These are phyloP conservation scores for Rhopilema esculentum DNA, from an alignment of 30 jellyfish, hydroid and myxozoan genomes.

Conservation along the genomic window DNA sequence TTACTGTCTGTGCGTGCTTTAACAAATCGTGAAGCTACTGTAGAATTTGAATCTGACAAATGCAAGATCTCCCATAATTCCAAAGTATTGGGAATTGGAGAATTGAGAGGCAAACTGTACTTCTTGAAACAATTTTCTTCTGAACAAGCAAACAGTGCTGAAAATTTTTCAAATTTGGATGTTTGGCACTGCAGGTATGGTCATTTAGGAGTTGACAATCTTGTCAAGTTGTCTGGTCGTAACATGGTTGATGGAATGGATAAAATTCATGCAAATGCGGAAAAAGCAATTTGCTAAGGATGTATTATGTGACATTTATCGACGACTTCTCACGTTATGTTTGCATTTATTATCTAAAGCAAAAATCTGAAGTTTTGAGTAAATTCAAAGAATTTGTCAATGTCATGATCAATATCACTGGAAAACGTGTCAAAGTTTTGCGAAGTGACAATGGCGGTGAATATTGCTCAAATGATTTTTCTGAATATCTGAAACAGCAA, in stretches of 20 bases:
- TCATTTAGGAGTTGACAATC: conserved; percentile 56
- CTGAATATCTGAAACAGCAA: conserved; percentile 1
- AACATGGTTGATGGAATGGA: conserved; percentile 54
- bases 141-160: conserved; percentile 33
- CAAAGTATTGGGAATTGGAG: conserved; percentile 51
- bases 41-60: conserved; percentile 32
- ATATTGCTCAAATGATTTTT: conserved; percentile 17
- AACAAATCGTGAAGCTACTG: conserved; percentile 41
- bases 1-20: conserved; percentile 48
- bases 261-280: conserved; percentile 11
- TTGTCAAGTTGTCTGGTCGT: conserved; percentile 26
- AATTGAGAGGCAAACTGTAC: conserved; percentile 34
- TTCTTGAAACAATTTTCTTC: conserved; percentile 15
- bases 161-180: conserved; percentile 6
- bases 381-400: conserved; percentile 45
- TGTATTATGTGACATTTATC: conserved; percentile 56
- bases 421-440: conserved; percentile 35
- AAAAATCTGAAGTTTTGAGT: conserved; percentile 38
- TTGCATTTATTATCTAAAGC: conserved; percentile 21
- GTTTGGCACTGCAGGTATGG: conserved; percentile 62
- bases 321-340: conserved; percentile 45
- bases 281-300: conserved; percentile 43
- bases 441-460: conserved; percentile 58
- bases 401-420: conserved; percentile 13
- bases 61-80: conserved; percentile 25